A percentile compares a stretch with the other conserved stretches of the same genome.
These are phyloP conservation scores for Amphimedon queenslandica DNA, from an alignment of 37 sponge, comb jelly and placozoan genomes.

Conservation along the genomic window DNA sequence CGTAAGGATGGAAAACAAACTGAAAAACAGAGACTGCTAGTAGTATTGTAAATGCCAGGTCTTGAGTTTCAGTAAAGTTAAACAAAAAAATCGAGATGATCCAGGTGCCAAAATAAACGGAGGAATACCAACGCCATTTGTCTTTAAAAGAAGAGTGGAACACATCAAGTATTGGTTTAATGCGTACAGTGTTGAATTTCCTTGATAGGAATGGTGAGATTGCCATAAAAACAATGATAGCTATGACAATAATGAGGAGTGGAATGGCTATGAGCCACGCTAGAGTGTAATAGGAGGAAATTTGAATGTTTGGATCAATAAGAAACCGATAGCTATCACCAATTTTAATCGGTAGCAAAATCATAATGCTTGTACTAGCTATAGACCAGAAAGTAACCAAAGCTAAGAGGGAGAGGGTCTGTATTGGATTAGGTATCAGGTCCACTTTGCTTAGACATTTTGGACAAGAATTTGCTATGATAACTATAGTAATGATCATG, in stretches of 20 bases:
- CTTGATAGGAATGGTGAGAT: background rate
- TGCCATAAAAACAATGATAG: background rate
- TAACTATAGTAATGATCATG: background rate
- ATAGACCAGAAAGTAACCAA: slow-evolving; percentile 10
- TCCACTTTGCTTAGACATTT: background rate
- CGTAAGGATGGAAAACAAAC: too few species aligned
- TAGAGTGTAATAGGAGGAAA: too few species aligned
- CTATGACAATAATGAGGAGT: background rate
- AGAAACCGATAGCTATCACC: background rate
- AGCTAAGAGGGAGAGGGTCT: background rate
- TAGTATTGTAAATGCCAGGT: too few species aligned
- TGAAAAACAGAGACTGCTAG: too few species aligned
- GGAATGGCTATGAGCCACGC: background rate
- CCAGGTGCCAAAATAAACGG: too few species aligned
- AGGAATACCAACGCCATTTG: too few species aligned
- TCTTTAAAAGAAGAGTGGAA: too few species aligned
- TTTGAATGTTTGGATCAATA: background rate
- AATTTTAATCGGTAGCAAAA: slow-evolving; percentile 10
- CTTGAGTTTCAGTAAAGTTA: too few species aligned
- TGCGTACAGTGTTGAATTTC: background rate
- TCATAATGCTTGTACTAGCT: background rate
- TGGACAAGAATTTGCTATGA: background rate
- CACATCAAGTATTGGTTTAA: too few species aligned
- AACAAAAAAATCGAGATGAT: too few species aligned
- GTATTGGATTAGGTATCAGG: background rate